Conservation (phyloP, 2,797 vertebrate species). For the Malurus splendens region DNA sequence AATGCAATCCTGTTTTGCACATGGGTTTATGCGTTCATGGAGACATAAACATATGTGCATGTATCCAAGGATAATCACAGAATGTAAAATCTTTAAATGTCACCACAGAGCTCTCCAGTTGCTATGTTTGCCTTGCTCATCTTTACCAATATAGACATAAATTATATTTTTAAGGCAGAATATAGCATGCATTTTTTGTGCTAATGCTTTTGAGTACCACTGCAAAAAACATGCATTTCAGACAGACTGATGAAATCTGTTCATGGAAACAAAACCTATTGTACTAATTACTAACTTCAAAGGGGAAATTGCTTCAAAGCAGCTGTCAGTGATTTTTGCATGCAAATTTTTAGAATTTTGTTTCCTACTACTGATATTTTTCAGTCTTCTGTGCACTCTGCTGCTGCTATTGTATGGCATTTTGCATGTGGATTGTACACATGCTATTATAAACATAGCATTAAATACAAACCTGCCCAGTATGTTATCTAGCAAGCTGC, state of each 20-base stretch:
- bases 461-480: not conserved
- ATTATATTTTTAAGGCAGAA: not conserved
- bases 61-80: not conserved
- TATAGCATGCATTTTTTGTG: not conserved
- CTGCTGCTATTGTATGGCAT: not conserved
- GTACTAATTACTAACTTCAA: not conserved
- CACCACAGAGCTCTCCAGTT: not conserved
- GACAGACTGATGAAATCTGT: not conserved
- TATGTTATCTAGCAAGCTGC: not conserved
- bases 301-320: not conserved
- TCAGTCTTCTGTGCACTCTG: constrained; percentile 3
- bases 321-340: not conserved
- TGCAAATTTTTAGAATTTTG: not conserved
- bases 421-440: constrained; percentile 19
- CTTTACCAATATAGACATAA: not conserved
- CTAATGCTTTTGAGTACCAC: constrained; percentile 26
- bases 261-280: not conserved
- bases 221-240: constrained; percentile 13
- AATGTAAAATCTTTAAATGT: not conserved
- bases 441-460: not conserved
- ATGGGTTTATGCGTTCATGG: not conserved
- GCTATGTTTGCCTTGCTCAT: not conserved
- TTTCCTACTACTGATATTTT: not conserved
- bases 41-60: not conserved
- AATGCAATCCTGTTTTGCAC: not conserved